Percentiles rank a stretch among this genome's conserved stretches.
phyloP scores from a whole-genome alignment of 1,140 invertebrate genomes.

The Micrasema longulum region DNA sequence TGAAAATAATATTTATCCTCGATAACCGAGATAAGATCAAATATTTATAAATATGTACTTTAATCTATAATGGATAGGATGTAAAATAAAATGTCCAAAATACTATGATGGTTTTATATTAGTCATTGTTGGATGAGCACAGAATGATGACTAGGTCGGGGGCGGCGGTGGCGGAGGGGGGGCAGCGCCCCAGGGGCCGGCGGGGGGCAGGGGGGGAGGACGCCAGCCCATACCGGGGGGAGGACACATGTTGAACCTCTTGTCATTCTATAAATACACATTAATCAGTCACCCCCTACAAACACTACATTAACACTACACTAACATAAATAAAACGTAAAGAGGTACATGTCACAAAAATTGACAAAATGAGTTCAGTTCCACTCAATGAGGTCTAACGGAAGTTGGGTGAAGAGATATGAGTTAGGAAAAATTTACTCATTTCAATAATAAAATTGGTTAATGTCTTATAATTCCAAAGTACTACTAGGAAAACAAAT shows the following conservation, averaged over 20 bases:
- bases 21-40: background rate
- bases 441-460: too few relatives aligned
- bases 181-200: constrained; percentile 26
- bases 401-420: too few relatives aligned
- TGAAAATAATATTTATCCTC: too few relatives aligned
- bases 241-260: constrained; percentile 11
- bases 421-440: too few relatives aligned
- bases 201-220: constrained; percentile 37
- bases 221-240: constrained; percentile 32
- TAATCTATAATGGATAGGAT: constrained; percentile 43
- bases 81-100: constrained; percentile 39
- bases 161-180: constrained; percentile 33
- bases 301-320: too few relatives aligned
- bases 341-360: too few relatives aligned
- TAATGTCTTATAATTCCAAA: too few relatives aligned
- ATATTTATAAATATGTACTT: constrained; percentile 45
- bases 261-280: constrained; percentile 29
- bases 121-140: background rate
- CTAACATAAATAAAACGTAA: too few relatives aligned
- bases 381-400: too few relatives aligned
- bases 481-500: too few relatives aligned
- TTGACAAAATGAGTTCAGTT: too few relatives aligned
- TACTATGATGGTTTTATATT: constrained; percentile 10
- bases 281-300: too few relatives aligned
- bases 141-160: constrained; percentile 43